Evolutionary conservation across 2,113 vertebrate genomes (phyloP), one percentile per base, ranked within the genome.

Genomic region (Grus americana): DNA sequence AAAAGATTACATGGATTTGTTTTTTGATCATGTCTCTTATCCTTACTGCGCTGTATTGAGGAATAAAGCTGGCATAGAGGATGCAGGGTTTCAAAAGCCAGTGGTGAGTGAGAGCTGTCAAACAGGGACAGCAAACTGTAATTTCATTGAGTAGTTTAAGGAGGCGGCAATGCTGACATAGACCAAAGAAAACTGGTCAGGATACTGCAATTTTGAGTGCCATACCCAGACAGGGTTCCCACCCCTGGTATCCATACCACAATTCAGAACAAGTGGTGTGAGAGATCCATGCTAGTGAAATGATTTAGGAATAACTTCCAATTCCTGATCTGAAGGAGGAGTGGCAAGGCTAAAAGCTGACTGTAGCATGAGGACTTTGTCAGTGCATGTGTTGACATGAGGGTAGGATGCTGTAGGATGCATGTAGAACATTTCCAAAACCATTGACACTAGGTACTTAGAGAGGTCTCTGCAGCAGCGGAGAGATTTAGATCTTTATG

Each of bases 371-470:
- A 68, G 46, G 54, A 30, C 46, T 50, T 38, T 52, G 46, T 36
- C 26, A 20, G 2, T 9, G 32, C 11, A 7, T 10, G 24, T 49
- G 15, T 15, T 22, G 57, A 29, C 30, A 19, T 3, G 15, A 3
- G 5, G 12, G 15, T 34, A 18, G 29, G 44, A 11, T 24, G 24
- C 23, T 36, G 36, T 36, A 36, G 36, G 36, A 36, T 36, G 36
- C 36, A 5, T 5, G 24, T 29, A 49, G 22, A 52, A 11, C 16
- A 6, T 34, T 21, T 73, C 38, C 38, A 59, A 22, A n/a, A 26
- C 2, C n/a, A 26, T 2, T 15, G 34, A 6, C 26, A 3, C 4
- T 12, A 12, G 50, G 11, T 15, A 6, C 65, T 57, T 32, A 5
- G 9, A 36, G 34, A n/a, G 44, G 20, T 46, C 59, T 57, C 24